Conservation (phyloP, 2,113 vertebrate species). For the Strigops habroptila region DNA sequence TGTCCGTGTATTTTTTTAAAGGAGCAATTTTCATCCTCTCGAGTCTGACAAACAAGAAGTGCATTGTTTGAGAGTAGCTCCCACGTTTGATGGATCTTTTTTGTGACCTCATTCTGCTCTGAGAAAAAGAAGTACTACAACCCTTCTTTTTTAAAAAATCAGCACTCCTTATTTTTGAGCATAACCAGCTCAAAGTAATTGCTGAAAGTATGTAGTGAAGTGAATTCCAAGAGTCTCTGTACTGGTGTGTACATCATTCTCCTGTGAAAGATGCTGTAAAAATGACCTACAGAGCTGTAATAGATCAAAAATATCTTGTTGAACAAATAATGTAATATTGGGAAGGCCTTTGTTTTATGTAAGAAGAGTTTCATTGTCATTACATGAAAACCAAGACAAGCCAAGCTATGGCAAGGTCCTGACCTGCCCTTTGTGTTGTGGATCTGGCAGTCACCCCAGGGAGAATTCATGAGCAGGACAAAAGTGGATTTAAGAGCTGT, state of each 20-base stretch:
- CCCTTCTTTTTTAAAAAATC: neutral
- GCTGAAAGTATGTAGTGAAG: neutral
- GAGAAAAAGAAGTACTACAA: neutral
- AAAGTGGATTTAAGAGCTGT: slow-evolving; percentile 17
- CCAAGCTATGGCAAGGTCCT: slow-evolving; percentile 30
- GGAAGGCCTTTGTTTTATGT: neutral
- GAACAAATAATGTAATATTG: neutral
- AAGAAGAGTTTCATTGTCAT: neutral
- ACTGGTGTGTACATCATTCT: neutral
- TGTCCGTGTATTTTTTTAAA: neutral
- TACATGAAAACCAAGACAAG: slow-evolving; percentile 20
- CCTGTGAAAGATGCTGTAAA: neutral
- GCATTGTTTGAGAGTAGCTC: slow-evolving; percentile 17
- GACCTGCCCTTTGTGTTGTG: slow-evolving; percentile 17
- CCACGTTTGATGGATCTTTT: neutral
- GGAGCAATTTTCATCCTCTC: neutral
- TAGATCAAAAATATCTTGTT: neutral
- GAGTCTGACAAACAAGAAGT: slow-evolving; percentile 19
- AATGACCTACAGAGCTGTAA: neutral
- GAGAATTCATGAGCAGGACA: neutral
- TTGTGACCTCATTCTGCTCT: slow-evolving; percentile 16
- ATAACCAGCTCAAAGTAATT: slow-evolving; percentile 14
- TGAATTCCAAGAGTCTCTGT: neutral
- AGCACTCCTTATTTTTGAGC: neutral
- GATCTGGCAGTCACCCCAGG: neutral